Evolutionary conservation across 1,140 invertebrate species (phyloP).

Genomic region (Drosophila insularis): DNA sequence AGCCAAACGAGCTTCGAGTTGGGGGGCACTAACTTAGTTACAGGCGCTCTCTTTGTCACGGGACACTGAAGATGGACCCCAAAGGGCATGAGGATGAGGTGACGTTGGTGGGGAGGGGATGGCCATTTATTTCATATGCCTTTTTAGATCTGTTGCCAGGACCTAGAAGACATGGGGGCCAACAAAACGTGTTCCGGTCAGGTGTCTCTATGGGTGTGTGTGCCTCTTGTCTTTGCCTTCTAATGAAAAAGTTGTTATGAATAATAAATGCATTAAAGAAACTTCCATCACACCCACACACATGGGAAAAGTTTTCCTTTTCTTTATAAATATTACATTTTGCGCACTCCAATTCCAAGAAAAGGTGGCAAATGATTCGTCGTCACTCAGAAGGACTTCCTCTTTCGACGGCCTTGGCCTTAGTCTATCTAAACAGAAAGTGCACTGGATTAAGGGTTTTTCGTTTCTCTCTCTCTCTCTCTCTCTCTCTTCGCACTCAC

Average conservation of each 20-base stretch:
- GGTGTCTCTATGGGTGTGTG: conserved; percentile 35
- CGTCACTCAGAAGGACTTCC: conserved; percentile 32
- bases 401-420: conserved; percentile 38
- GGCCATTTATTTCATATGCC: conserved; percentile 42
- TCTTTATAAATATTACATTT: conserved; percentile 64
- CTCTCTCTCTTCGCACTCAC: background rate
- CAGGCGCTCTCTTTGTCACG: conserved; percentile 33
- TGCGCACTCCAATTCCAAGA: conserved; percentile 32
- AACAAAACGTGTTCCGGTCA: conserved; percentile 44
- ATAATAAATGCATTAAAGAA: conserved; percentile 78
- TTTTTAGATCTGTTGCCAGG: conserved; percentile 60
- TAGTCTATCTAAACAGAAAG: conserved; percentile 36
- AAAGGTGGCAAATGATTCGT: conserved; percentile 55
- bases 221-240: conserved; percentile 26
- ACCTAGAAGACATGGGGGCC: conserved; percentile 23
- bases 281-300: conserved; percentile 58
- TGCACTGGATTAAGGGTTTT: conserved; percentile 24
- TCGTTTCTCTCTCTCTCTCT: too few relatives aligned
- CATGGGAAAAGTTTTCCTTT: conserved; percentile 26
- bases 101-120: background rate
- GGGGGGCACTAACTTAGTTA: conserved; percentile 59
- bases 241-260: conserved; percentile 80
- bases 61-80: background rate
- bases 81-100: background rate
- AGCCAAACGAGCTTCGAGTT: conserved; percentile 31